phyloP scores from a whole-genome alignment of 2,888 invertebrate genomes.

The Orgyia antiqua region DNA sequence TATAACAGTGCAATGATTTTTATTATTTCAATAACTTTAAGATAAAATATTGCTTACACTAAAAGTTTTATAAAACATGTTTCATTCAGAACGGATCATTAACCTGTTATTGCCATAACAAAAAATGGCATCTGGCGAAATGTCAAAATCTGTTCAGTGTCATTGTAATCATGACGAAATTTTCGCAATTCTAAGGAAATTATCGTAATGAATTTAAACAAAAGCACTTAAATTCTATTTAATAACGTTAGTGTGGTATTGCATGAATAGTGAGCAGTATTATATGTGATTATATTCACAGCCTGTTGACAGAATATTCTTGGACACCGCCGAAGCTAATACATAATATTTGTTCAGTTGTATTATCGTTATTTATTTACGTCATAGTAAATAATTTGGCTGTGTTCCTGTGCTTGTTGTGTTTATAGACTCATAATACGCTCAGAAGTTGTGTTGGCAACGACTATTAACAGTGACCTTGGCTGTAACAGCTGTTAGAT shows the following conservation, averaged over 20 bases:
- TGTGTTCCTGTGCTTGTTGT: slow-evolving; percentile 49
- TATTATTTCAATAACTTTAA: too few relatives aligned
- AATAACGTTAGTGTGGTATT: slow-evolving; percentile 11
- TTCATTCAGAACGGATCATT: too few relatives aligned
- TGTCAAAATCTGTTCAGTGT: slow-evolving; percentile 14
- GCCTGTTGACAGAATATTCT: too few relatives aligned
- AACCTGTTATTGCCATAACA: neutral
- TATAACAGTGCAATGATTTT: too few relatives aligned
- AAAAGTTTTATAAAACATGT: too few relatives aligned
- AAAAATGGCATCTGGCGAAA: slow-evolving; percentile 16
- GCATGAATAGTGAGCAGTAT: slow-evolving; percentile 11
- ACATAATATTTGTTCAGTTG: slow-evolving; percentile 53
- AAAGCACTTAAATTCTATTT: slow-evolving; percentile 13
- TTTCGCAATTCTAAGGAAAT: slow-evolving; percentile 34
- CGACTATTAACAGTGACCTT: slow-evolving; percentile 53
- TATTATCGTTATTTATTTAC: slow-evolving; percentile 45
- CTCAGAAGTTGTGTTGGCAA: slow-evolving; percentile 45
- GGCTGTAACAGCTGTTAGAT: slow-evolving; percentile 59
- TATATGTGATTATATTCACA: too few relatives aligned
- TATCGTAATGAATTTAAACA: slow-evolving; percentile 29
- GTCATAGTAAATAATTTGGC: slow-evolving; percentile 68
- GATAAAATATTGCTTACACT: too few relatives aligned
- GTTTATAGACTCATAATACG: slow-evolving; percentile 54
- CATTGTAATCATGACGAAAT: slow-evolving; percentile 33
- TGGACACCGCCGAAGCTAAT: too few relatives aligned